A percentile compares a stretch with the other conserved stretches of the same genome.
Evolutionary conservation across 2,888 invertebrate genomes (phyloP).

Genomic region (Marronus borbonicus): DNA sequence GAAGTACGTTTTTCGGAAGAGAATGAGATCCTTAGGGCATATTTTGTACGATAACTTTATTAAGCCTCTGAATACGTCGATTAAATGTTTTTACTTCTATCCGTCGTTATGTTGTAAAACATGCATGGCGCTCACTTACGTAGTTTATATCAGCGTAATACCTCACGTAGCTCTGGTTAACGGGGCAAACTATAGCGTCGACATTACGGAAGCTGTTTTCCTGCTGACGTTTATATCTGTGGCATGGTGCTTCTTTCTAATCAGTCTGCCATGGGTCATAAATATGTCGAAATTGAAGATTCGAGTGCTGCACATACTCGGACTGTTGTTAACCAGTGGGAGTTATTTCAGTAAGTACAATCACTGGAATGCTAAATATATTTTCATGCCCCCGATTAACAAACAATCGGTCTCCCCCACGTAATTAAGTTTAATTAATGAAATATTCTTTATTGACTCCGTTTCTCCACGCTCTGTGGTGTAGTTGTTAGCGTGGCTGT

Average conservation of each 20-base stretch:
- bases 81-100: slow-evolving; percentile 53
- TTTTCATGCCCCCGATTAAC: too few relatives aligned
- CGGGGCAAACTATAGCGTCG: slow-evolving; percentile 48
- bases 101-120: slow-evolving; percentile 54
- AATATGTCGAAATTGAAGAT: slow-evolving; percentile 53
- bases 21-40: slow-evolving; percentile 42
- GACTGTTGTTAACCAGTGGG: slow-evolving; percentile 52
- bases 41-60: slow-evolving; percentile 50
- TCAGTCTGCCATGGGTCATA: slow-evolving; percentile 54
- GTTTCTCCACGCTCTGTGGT: too few relatives aligned
- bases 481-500: too few relatives aligned
- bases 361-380: neutral
- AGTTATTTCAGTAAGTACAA: slow-evolving; percentile 54
- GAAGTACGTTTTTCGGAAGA: slow-evolving; percentile 46
- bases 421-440: too few relatives aligned
- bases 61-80: slow-evolving; percentile 52
- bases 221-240: slow-evolving; percentile 53
- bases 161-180: slow-evolving; percentile 48
- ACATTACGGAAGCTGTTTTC: slow-evolving; percentile 53
- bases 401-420: too few relatives aligned
- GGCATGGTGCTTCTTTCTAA: slow-evolving; percentile 54
- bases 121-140: slow-evolving; percentile 51
- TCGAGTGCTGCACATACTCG: slow-evolving; percentile 53
- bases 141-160: slow-evolving; percentile 50
- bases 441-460: too few relatives aligned